Conservation (phyloP, 2,113 vertebrate species). For the Corydoras maculifer region DNA sequence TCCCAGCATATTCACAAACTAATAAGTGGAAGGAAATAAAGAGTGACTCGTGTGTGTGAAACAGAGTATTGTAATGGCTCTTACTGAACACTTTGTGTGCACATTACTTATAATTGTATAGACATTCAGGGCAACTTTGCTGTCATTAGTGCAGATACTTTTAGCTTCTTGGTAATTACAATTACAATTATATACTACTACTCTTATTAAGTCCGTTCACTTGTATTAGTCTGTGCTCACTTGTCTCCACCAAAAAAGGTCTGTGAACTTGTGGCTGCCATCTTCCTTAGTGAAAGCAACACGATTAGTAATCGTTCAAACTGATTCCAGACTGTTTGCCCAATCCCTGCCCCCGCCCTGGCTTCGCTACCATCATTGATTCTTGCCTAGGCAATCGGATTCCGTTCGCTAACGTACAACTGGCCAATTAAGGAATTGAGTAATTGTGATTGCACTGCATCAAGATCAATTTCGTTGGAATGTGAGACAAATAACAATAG, state of each 20-base stretch:
- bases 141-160: neutral
- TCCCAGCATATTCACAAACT: neutral
- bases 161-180: too few relatives aligned
- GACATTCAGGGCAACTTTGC: neutral
- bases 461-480: slow-evolving; percentile 90
- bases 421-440: slow-evolving; percentile 98
- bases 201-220: neutral
- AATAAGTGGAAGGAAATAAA: slow-evolving; percentile 1
- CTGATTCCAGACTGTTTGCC: slow-evolving; percentile 81
- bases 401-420: slow-evolving; percentile 94
- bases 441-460: slow-evolving; percentile 98
- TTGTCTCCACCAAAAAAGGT: slow-evolving; percentile 20
- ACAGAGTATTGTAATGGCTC: neutral
- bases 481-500: slow-evolving; percentile 47
- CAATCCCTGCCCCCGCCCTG: slow-evolving; percentile 71
- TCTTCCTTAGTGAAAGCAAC: slow-evolving; percentile 67
- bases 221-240: slow-evolving; percentile 7
- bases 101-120: neutral
- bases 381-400: slow-evolving; percentile 80
- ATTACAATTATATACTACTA: neutral
- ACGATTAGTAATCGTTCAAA: slow-evolving; percentile 70
- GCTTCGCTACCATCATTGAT: slow-evolving; percentile 93
- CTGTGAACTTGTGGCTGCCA: slow-evolving; percentile 37
- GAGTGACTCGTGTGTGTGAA: neutral
- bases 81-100: neutral